phyloP scores from a whole-genome alignment of 1,140 invertebrate genomes.

The Zaprionus inermis region DNA sequence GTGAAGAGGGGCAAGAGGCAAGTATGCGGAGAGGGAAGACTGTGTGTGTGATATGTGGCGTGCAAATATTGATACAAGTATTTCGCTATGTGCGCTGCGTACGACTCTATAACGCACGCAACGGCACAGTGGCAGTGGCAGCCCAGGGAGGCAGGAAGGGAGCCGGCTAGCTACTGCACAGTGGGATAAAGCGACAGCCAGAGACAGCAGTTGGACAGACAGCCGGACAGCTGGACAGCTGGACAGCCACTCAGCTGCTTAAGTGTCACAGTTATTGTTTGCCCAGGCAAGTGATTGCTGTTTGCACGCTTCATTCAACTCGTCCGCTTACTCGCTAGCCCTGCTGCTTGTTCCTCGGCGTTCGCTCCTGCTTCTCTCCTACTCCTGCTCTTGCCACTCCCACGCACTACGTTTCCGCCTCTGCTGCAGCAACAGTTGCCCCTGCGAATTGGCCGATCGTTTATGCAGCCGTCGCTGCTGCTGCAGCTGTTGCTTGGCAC shows the following conservation, averaged over 20 bases:
- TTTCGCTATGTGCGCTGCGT: constrained; percentile 31
- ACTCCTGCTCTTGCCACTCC: neutral
- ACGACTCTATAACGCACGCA: constrained; percentile 5
- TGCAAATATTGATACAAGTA: constrained; percentile 72
- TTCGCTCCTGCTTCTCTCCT: no score
- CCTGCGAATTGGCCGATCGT: constrained; percentile 26
- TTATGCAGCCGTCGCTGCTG: neutral
- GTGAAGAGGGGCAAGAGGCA: no score
- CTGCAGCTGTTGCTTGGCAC: neutral
- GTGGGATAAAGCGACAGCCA: constrained; percentile 8
- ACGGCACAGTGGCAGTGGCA: neutral
- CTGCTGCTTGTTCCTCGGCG: no score
- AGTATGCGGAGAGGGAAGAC: no score
- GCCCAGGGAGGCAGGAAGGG: neutral
- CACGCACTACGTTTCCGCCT: neutral
- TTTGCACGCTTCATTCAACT: constrained; percentile 41
- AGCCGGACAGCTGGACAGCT: constrained; percentile 6
- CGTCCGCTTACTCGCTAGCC: no score
- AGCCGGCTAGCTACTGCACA: neutral
- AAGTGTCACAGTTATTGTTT: constrained; percentile 73
- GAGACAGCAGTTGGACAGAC: constrained; percentile 13
- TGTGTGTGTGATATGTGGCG: constrained; percentile 58
- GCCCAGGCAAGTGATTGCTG: constrained; percentile 72
- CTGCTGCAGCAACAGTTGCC: constrained; percentile 26
- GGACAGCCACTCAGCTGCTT: constrained; percentile 45